Evolutionary conservation across 2,113 vertebrate genomes (phyloP).

Genomic region (Ellobius talpinus): DNA sequence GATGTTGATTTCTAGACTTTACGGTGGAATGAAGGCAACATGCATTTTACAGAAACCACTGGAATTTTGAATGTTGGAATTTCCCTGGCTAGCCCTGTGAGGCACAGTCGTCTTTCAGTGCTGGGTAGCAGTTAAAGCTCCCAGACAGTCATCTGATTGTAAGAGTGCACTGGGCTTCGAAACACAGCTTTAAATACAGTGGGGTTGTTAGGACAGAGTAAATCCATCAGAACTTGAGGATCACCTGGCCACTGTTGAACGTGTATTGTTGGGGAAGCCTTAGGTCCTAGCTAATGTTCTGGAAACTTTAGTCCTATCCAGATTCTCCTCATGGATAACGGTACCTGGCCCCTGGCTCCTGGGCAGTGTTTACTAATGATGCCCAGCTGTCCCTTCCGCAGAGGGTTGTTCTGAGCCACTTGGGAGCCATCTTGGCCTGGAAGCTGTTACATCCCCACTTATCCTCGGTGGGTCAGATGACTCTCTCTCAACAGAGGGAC

Average conservation of each 20-base stretch:
- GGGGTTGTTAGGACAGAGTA: background rate
- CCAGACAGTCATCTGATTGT: background rate
- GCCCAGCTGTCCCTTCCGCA: background rate
- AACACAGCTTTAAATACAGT: background rate
- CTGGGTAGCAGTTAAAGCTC: background rate
- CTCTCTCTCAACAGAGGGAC: background rate
- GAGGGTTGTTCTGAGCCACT: background rate
- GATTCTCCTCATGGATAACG: background rate
- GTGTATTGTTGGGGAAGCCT: background rate
- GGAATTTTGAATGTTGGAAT: background rate
- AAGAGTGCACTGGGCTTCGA: background rate
- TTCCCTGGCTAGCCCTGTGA: background rate
- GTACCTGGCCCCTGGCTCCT: background rate
- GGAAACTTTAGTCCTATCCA: background rate
- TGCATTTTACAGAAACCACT: background rate
- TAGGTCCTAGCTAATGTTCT: background rate
- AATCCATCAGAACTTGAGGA: background rate
- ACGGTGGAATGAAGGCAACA: no score
- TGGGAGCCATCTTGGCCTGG: background rate
- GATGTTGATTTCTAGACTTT: background rate
- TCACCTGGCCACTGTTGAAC: background rate
- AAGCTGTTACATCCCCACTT: background rate
- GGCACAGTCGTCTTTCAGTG: fast-evolving
- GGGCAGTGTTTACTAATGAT: background rate
- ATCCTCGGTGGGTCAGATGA: background rate